phyloP scores from a whole-genome alignment of 2,797 vertebrate species.

The Anableps anableps region DNA sequence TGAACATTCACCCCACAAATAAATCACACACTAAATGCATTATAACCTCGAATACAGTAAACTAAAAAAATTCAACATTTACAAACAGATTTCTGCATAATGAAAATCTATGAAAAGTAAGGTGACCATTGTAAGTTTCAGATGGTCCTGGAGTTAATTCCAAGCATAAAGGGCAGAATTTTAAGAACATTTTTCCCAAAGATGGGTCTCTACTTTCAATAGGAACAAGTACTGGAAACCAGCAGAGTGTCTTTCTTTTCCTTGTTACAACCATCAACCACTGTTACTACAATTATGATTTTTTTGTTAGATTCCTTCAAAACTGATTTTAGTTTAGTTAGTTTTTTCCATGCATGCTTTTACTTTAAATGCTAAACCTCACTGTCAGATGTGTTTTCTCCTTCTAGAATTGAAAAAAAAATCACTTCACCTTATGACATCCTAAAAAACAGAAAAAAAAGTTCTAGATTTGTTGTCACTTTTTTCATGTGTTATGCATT shows the following conservation, averaged over 20 bases:
- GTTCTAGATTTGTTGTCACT: too few relatives aligned
- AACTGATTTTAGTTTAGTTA: neutral
- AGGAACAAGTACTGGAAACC: neutral
- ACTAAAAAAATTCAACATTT: neutral
- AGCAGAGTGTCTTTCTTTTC: neutral
- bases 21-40: neutral
- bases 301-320: neutral
- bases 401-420: too few relatives aligned
- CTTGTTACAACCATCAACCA: neutral
- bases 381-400: neutral
- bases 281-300: too few relatives aligned
- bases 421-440: too few relatives aligned
- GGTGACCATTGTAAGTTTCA: neutral
- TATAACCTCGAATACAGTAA: neutral
- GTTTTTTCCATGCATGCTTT: neutral
- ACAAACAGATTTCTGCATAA: neutral
- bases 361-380: neutral
- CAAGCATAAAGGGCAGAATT: neutral
- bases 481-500: too few relatives aligned
- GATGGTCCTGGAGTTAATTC: neutral
- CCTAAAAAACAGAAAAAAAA: too few relatives aligned
- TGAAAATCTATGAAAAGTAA: neutral
- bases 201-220: too few relatives aligned
- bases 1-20: neutral
- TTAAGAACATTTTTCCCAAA: neutral